Conservation (phyloP, 2,797 vertebrate species). For the Philypnodon macrostomus region DNA sequence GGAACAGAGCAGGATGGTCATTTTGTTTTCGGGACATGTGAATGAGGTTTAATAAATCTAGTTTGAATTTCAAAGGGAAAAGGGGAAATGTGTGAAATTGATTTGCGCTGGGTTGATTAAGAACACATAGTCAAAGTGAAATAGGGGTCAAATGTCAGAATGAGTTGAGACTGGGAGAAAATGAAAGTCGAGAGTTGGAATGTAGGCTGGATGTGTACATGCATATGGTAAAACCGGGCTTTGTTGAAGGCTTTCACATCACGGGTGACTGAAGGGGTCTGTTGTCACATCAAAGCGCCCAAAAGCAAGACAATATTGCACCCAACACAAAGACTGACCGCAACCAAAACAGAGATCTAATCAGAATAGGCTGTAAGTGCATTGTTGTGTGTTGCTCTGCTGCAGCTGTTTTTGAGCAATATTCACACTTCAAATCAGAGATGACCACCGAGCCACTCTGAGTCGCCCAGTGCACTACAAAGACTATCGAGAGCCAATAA, state of each 20-base stretch:
- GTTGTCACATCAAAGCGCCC: slow-evolving; percentile 50
- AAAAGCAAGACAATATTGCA: slow-evolving; percentile 53
- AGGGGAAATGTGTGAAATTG: slow-evolving; percentile 52
- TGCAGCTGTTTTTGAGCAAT: slow-evolving; percentile 56
- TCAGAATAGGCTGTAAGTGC: slow-evolving; percentile 34
- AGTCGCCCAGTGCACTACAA: slow-evolving; percentile 19
- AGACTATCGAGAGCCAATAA: slow-evolving; percentile 36
- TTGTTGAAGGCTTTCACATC: slow-evolving; percentile 24
- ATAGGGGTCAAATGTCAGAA: slow-evolving; percentile 38
- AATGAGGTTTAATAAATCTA: slow-evolving; percentile 31
- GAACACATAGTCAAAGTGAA: slow-evolving; percentile 33
- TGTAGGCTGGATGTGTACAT: slow-evolving; percentile 48
- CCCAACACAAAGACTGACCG: slow-evolving; percentile 30
- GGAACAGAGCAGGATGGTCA: slow-evolving; percentile 13
- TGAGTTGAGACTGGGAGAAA: slow-evolving; percentile 19
- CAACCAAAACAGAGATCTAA: slow-evolving; percentile 43
- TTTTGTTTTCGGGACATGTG: slow-evolving; percentile 44
- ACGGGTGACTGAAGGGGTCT: slow-evolving; percentile 1
- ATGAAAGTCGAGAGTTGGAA: slow-evolving; percentile 12
- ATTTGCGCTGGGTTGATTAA: slow-evolving; percentile 44
- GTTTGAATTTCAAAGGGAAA: slow-evolving; percentile 66
- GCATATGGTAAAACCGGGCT: slow-evolving; percentile 24
- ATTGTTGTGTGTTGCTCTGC: slow-evolving; percentile 26
- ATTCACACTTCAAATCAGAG: slow-evolving; percentile 57
- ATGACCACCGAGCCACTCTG: slow-evolving; percentile 49